Evolutionary conservation across 2,113 vertebrate species (phyloP).

Genomic region (Chrysochloris asiatica): DNA sequence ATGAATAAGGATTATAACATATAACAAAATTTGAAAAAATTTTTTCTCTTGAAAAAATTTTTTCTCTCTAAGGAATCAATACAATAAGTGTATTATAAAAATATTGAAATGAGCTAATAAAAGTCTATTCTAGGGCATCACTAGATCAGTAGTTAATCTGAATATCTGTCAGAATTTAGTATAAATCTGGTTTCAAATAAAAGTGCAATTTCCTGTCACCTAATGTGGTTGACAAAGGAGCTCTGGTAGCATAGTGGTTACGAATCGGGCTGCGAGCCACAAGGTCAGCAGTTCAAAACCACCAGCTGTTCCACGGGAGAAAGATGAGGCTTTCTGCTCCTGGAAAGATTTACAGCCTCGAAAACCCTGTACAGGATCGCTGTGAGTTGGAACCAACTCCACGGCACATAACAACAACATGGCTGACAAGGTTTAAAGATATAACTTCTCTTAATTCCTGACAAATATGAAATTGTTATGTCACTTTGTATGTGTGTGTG

Average conservation of each 20-base stretch:
- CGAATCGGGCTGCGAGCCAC: too few species aligned
- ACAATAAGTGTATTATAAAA: neutral
- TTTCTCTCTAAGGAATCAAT: neutral
- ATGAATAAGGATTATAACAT: neutral
- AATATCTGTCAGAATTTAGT: slow-evolving; percentile 2
- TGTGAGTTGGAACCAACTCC: too few species aligned
- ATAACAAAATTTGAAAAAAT: neutral
- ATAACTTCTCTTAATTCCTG: neutral
- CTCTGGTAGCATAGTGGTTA: too few species aligned
- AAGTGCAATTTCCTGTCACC: neutral
- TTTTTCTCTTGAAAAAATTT: too few species aligned
- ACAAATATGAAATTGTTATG: slow-evolving; percentile 25
- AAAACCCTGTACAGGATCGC: too few species aligned
- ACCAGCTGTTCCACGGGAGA: too few species aligned
- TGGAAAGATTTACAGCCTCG: too few species aligned
- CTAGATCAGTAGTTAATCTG: neutral
- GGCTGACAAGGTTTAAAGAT: slow-evolving; percentile 47
- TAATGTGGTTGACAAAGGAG: neutral
- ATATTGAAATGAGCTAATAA: neutral
- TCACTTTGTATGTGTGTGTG: neutral
- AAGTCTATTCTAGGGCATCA: neutral
- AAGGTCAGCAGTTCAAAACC: too few species aligned
- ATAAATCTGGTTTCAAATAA: slow-evolving; percentile 20
- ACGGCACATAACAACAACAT: too few species aligned
- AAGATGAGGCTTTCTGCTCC: too few species aligned